Evolutionary conservation across 64 coral and sea anemone species (phyloP).

Genomic region (Stylophora pistillata): DNA sequence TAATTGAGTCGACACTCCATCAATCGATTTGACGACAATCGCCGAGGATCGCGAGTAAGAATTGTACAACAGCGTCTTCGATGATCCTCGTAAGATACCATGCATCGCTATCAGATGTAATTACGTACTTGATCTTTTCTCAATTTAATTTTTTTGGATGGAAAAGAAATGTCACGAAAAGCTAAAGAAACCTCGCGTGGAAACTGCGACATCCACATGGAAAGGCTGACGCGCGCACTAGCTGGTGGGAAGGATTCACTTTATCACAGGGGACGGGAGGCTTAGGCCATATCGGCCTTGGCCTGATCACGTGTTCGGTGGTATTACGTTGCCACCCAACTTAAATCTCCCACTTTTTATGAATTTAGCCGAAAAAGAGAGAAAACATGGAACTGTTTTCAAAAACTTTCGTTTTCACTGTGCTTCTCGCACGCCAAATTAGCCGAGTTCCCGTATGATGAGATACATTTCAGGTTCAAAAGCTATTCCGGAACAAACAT

Average conservation of each 20-base stretch:
- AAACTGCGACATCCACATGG: background rate
- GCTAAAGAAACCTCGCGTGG: background rate
- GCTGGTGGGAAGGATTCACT: background rate
- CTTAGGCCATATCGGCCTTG: background rate
- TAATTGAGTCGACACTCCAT: background rate
- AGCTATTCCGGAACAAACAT: too few species aligned
- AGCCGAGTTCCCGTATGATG: too few species aligned
- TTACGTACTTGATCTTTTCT: background rate
- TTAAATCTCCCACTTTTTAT: too few species aligned
- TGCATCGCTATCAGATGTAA: background rate
- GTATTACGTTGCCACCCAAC: background rate
- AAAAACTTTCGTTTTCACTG: too few species aligned
- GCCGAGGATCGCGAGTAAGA: background rate
- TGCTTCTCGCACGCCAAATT: too few species aligned
- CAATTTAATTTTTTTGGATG: background rate
- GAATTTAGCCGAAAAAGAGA: too few species aligned
- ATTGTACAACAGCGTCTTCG: background rate
- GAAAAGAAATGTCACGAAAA: background rate
- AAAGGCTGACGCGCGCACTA: background rate
- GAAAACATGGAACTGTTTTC: too few species aligned
- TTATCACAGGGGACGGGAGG: slow-evolving; percentile 1
- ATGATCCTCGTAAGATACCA: background rate
- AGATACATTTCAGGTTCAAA: too few species aligned
- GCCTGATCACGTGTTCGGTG: background rate
- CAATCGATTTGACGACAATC: background rate